phyloP scores from a whole-genome alignment of 2,888 invertebrate genomes.

The Pasiphila rectangulata region DNA sequence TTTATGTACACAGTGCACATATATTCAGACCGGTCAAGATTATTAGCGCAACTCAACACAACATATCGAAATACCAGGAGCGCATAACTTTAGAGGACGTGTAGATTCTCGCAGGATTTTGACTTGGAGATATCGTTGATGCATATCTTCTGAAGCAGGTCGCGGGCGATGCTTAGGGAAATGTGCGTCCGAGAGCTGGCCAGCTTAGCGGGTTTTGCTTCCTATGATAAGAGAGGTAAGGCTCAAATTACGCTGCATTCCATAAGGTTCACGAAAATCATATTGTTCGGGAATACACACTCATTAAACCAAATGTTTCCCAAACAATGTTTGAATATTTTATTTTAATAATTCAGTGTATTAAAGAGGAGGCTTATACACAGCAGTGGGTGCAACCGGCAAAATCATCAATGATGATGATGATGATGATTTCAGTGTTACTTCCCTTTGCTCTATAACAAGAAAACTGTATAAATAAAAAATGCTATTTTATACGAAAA shows the following conservation, averaged over 20 bases:
- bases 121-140: conserved; percentile 91
- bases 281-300: too few species aligned
- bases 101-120: conserved; percentile 92
- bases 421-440: too few species aligned
- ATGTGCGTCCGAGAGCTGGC: conserved; percentile 90
- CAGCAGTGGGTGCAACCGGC: too few species aligned
- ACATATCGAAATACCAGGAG: conserved; percentile 36
- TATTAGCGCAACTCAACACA: not conserved
- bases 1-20: too few species aligned
- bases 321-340: not conserved
- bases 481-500: too few species aligned
- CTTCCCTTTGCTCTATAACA: too few species aligned
- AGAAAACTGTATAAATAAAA: too few species aligned
- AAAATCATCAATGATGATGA: too few species aligned
- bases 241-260: conserved; percentile 21
- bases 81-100: conserved; percentile 83
- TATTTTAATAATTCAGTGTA: too few species aligned
- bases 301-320: too few species aligned
- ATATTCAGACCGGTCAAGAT: not conserved
- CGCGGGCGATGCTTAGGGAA: conserved; percentile 89
- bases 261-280: not conserved
- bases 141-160: conserved; percentile 91
- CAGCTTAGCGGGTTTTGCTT: conserved; percentile 82
- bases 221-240: conserved; percentile 49
- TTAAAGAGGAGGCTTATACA: too few species aligned